phyloP scores from a whole-genome alignment of 1,140 invertebrate genomes.

The Neodiprion pinetum region DNA sequence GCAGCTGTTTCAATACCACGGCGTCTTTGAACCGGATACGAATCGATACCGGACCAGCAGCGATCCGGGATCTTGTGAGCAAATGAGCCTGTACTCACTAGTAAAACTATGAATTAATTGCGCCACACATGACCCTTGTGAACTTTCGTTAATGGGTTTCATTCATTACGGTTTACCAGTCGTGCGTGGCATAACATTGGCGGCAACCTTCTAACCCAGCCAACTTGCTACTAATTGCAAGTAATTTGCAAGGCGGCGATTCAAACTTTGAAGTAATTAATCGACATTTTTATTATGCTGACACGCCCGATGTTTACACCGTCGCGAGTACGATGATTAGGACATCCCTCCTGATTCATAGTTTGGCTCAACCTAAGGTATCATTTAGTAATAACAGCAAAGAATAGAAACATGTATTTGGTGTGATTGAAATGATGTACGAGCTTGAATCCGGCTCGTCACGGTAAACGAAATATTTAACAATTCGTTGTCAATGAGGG shows the following conservation, averaged over 20 bases:
- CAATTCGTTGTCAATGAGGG: too few relatives aligned
- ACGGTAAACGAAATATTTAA: too few relatives aligned
- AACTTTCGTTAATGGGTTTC: slow-evolving; percentile 7
- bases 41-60: not conserved
- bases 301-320: not conserved
- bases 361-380: too few relatives aligned
- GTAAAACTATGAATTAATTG: not conserved
- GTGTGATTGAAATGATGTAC: too few relatives aligned
- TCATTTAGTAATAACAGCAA: too few relatives aligned
- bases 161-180: not conserved
- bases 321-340: not conserved
- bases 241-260: not conserved
- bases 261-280: not conserved
- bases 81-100: not conserved
- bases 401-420: too few relatives aligned
- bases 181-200: not conserved
- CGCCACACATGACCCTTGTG: not conserved
- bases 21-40: not conserved
- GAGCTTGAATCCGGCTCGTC: too few relatives aligned
- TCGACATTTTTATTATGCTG: not conserved
- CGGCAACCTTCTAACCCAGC: not conserved
- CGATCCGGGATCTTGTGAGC: not conserved
- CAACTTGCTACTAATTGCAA: not conserved
- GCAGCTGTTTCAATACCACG: too few relatives aligned
- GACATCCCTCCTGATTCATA: too few relatives aligned